A percentile compares a stretch with the other conserved stretches of the same genome.
Conservation (phyloP, 1,140 invertebrate species). For the Drosophila prosaltans region DNA sequence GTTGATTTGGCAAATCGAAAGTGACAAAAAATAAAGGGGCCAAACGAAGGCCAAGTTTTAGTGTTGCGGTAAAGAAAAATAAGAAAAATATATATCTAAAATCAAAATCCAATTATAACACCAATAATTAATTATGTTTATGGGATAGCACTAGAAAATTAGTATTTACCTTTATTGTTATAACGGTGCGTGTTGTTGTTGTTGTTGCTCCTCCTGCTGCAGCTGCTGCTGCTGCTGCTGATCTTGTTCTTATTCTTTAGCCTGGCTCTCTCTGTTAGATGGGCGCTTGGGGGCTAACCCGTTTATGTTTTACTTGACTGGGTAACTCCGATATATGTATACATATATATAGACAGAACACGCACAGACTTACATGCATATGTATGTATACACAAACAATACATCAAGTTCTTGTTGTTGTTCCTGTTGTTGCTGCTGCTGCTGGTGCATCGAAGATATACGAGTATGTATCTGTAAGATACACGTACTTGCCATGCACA, state of each 20-base stretch:
- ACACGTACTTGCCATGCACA: slow-evolving; percentile 64
- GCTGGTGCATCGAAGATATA: slow-evolving; percentile 38
- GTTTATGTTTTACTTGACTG: slow-evolving; percentile 74
- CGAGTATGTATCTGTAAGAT: slow-evolving; percentile 66
- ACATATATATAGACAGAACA: slow-evolving; percentile 2
- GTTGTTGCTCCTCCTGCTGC: slow-evolving; percentile 29
- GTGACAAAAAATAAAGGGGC: slow-evolving; percentile 30
- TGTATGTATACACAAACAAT: slow-evolving; percentile 66
- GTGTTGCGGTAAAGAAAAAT: slow-evolving; percentile 38
- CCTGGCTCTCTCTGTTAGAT: slow-evolving; percentile 28
- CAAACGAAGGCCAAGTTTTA: slow-evolving; percentile 11
- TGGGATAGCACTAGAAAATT: slow-evolving; percentile 26
- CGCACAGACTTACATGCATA: slow-evolving; percentile 11
- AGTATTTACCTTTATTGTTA: slow-evolving; percentile 56
- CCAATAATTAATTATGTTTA: slow-evolving; percentile 4
- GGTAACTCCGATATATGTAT: slow-evolving; percentile 48
- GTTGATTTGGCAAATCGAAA: slow-evolving; percentile 53
- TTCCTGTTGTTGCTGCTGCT: slow-evolving; percentile 5
- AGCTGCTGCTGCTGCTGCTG: slow-evolving; percentile 29
- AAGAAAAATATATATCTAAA: background rate
- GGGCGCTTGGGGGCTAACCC: slow-evolving; percentile 51
- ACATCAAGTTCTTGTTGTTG: slow-evolving; percentile 57
- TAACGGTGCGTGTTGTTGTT: slow-evolving; percentile 50
- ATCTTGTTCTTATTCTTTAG: slow-evolving; percentile 43
- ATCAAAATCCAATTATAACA: background rate